Evolutionary conservation across 53 echinoderm and acorn worm genomes (phyloP), one percentile per base, ranked within the genome.

Genomic region (Holothuria scabra): DNA sequence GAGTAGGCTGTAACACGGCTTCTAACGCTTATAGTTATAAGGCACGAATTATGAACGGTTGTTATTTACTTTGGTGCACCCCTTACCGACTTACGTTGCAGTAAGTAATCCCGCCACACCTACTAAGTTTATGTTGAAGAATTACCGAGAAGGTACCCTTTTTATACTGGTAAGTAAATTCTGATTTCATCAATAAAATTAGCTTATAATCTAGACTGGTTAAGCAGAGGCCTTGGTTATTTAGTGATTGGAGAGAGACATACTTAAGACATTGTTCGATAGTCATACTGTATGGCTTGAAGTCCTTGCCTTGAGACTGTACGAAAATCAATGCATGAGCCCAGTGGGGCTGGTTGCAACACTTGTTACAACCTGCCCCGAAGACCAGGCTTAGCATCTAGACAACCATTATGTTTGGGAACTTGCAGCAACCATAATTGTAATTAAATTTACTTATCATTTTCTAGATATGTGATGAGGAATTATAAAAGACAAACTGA

Each of bases 61-160:
- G 35, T 72, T 18, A 33, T 72, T 35, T 33, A 72, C 72, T 72
- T 72, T 72, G 72, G 72, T 72, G 72, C 72, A 35, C 44, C 72
- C 72, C 38, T 41, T 29, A 35, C 72, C 38, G 38, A 38, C 21
- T 46, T 33, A 33, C 72, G 35, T 33, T 20, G 22, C 72, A n/a
- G n/a, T n/a, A n/a, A 72, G 12, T 46, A 24, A 72, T n/a, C 35
- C 37, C 18, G 33, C 9, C 72, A 35, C 33, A 72, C 72, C 22
- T 35, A 33, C 38, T 23, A 34, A 16, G 35, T 72, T 33, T 20
- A 31, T 20, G 29, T 41, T 46, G 72, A 72, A 41, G 41, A 72
- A 72, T 72, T 72, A 72, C 72, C 12, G 35, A 33, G 72, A 35
- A 8, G n/a, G 24, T 33, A 21, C 72, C 72, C 41, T 72, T 72